A percentile compares a stretch with the other conserved stretches of the same genome.
Conservation (phyloP, 1,140 invertebrate species). For the Calephelis virginiensis region DNA sequence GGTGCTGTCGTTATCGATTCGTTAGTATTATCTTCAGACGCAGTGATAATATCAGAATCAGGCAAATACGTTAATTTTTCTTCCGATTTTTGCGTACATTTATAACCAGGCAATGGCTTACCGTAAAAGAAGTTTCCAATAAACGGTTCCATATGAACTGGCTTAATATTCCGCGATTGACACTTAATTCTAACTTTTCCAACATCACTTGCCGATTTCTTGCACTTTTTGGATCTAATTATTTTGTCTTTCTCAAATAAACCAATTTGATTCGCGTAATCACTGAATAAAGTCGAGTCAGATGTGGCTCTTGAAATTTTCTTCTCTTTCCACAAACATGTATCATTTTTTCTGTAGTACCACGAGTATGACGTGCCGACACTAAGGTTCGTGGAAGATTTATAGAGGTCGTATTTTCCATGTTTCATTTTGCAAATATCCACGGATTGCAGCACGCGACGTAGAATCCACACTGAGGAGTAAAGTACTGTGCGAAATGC, state of each 20-base stretch:
- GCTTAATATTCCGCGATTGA: conserved; percentile 53
- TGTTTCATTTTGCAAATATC: conserved; percentile 75
- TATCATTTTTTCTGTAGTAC: conserved; percentile 71
- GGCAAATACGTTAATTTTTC: conserved; percentile 66
- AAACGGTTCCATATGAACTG: conserved; percentile 63
- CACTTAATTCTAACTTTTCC: conserved; percentile 60
- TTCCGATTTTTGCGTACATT: conserved; percentile 53
- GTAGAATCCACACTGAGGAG: conserved; percentile 49
- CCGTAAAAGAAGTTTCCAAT: conserved; percentile 72
- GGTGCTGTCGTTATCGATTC: conserved; percentile 53
- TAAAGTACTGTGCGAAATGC: conserved; percentile 53
- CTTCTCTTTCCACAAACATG: conserved; percentile 52
- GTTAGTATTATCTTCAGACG: conserved; percentile 55
- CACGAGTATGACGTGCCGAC: conserved; percentile 73
- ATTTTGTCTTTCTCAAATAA: conserved; percentile 64
- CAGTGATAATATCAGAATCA: conserved; percentile 62
- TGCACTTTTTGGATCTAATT: conserved; percentile 48
- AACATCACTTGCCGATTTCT: conserved; percentile 59
- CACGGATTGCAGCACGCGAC: conserved; percentile 49
- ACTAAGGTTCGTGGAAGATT: conserved; percentile 74
- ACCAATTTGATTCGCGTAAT: conserved; percentile 73
- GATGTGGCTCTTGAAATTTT: conserved; percentile 56
- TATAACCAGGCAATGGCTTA: conserved; percentile 61
- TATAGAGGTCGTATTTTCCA: conserved; percentile 80
- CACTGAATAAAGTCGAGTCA: conserved; percentile 76